Conservation (phyloP, 2,113 vertebrate genomes). For the Neoarius graeffei region DNA sequence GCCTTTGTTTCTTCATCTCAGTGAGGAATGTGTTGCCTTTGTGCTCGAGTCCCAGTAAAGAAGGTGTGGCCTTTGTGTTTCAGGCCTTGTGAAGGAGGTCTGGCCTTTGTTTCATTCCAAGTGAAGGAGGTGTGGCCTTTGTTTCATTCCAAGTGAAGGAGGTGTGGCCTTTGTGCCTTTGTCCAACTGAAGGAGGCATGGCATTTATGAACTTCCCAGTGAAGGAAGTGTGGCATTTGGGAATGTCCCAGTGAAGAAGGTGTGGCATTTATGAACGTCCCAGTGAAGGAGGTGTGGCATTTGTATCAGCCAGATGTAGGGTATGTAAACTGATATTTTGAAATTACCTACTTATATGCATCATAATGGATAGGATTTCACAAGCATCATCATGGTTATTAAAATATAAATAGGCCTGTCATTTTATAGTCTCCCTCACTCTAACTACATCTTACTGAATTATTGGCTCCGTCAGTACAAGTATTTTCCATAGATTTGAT, state of each 20-base stretch:
- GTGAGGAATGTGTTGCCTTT: not conserved
- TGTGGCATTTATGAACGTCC: not conserved
- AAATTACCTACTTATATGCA: not conserved
- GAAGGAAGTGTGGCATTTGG: not conserved
- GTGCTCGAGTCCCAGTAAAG: not conserved
- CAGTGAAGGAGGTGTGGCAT: not conserved
- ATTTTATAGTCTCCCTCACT: not conserved
- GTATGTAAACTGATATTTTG: not conserved
- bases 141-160: not conserved
- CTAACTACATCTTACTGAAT: not conserved
- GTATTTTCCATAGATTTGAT: constrained; percentile 6
- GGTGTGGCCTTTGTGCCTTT: too few relatives aligned
- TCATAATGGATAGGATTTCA: not conserved
- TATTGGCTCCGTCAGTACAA: not conserved
- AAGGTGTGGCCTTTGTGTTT: not conserved
- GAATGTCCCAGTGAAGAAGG: not conserved
- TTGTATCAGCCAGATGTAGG: not conserved
- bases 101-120: not conserved
- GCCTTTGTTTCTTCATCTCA: not conserved
- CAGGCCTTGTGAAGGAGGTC: not conserved
- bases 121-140: not conserved
- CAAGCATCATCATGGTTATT: not conserved
- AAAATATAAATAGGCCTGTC: not conserved
- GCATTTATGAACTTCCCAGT: not conserved
- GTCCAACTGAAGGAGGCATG: not conserved